Evolutionary conservation across 2,888 invertebrate genomes (phyloP).

Genomic region (Netelia fuscicornis): DNA sequence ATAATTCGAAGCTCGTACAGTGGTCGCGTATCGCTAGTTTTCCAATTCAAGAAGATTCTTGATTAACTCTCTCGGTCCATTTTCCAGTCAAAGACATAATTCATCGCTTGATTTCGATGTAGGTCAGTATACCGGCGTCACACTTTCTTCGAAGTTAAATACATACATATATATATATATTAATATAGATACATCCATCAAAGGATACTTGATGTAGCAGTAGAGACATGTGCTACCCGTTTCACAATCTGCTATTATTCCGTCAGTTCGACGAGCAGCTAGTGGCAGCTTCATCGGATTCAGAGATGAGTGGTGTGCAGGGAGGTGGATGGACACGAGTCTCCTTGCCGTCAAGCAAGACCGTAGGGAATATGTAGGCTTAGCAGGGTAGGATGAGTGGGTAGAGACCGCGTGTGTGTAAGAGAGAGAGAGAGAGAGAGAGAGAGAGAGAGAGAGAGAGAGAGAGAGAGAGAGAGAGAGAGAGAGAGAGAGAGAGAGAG

Average conservation of each 20-base stretch:
- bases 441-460: background rate
- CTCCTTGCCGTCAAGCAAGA: constrained; percentile 44
- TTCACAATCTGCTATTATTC: constrained; percentile 35
- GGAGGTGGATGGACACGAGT: constrained; percentile 25
- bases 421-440: background rate
- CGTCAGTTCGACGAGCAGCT: constrained; percentile 43
- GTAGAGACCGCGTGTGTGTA: constrained; percentile 21
- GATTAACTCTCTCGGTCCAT: background rate
- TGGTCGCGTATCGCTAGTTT: background rate
- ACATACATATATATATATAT: background rate
- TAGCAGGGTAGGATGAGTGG: constrained; percentile 50
- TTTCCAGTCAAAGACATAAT: background rate
- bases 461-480: background rate
- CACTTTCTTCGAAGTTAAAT: background rate
- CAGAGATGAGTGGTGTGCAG: constrained; percentile 35
- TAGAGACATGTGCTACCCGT: background rate
- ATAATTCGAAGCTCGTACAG: background rate
- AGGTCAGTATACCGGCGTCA: constrained; percentile 3
- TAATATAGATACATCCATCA: background rate
- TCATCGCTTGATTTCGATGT: constrained; percentile 18
- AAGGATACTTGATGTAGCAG: background rate
- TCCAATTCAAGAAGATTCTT: background rate
- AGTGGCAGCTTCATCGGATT: constrained; percentile 40
- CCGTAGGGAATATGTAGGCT: constrained; percentile 52
- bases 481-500: background rate